Percentiles rank a stretch among this genome's conserved stretches.
phyloP scores from a whole-genome alignment of 2,888 invertebrate species.

The Brachyptera putata region DNA sequence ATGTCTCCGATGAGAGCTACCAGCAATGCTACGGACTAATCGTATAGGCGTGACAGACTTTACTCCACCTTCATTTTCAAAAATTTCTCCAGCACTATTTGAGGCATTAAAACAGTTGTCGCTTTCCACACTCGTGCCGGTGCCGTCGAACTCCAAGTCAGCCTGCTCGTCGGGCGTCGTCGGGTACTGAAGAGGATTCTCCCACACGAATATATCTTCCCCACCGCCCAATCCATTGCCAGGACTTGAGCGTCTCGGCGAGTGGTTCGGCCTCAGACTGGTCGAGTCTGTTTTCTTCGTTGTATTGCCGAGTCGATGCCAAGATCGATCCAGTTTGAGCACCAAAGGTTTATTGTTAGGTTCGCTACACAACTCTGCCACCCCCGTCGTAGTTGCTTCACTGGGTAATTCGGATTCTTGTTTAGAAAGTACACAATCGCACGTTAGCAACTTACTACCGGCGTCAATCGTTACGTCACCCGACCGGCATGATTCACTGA shows the following conservation, averaged over 20 bases:
- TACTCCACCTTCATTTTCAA: slow-evolving; percentile 61
- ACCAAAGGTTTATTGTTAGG: slow-evolving; percentile 36
- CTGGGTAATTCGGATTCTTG: slow-evolving; percentile 34
- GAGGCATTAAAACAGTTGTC: slow-evolving; percentile 17
- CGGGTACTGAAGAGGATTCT: slow-evolving; percentile 66
- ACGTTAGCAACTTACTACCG: slow-evolving; percentile 38
- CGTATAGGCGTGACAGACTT: slow-evolving; percentile 66
- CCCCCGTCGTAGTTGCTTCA: slow-evolving; percentile 34
- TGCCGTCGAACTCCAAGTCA: slow-evolving; percentile 62
- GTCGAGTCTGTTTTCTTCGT: neutral
- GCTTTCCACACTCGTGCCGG: too few relatives aligned
- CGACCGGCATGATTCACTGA: slow-evolving; percentile 31
- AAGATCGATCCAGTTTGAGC: slow-evolving; percentile 38
- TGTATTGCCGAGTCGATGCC: neutral
- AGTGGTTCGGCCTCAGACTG: neutral
- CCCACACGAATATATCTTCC: slow-evolving; percentile 71
- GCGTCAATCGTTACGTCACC: slow-evolving; percentile 24
- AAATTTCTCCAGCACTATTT: slow-evolving; percentile 50
- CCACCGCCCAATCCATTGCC: slow-evolving; percentile 22
- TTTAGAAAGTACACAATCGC: slow-evolving; percentile 40
- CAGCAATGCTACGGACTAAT: neutral
- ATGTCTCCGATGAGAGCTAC: neutral
- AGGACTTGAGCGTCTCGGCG: slow-evolving; percentile 24
- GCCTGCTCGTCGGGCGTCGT: slow-evolving; percentile 70
- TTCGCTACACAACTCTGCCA: slow-evolving; percentile 38